Evolutionary conservation across 2,113 vertebrate genomes (phyloP).

Genomic region (Anser cygnoides): DNA sequence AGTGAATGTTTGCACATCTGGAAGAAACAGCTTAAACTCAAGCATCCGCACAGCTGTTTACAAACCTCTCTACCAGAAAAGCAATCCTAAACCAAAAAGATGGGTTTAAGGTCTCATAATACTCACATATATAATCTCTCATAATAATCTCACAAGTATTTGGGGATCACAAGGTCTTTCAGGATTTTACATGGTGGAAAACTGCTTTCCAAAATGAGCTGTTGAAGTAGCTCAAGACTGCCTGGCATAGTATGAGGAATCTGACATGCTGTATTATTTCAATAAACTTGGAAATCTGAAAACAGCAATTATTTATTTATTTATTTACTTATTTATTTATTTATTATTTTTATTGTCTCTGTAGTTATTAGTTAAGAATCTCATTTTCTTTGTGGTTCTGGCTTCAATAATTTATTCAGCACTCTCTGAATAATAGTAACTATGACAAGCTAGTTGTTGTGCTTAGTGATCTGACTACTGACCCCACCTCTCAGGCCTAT

Average conservation of each 20-base stretch:
- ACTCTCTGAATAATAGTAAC: background rate
- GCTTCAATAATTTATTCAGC: background rate
- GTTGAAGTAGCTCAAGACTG: background rate
- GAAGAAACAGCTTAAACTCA: background rate
- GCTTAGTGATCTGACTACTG: background rate
- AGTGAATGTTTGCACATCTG: fast-evolving
- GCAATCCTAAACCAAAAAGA: background rate
- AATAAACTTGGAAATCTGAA: background rate
- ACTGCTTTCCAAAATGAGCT: background rate
- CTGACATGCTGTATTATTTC: background rate
- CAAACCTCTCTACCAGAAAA: background rate
- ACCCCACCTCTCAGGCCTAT: background rate
- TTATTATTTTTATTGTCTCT: background rate
- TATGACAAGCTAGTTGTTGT: background rate
- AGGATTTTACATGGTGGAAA: background rate
- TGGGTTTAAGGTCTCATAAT: background rate
- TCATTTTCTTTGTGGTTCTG: background rate
- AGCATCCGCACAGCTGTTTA: background rate
- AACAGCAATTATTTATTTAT: background rate
- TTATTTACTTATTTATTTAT: too few relatives aligned
- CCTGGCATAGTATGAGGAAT: background rate
- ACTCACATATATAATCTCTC: too few relatives aligned
- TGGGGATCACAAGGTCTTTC: background rate
- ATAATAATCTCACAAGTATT: background rate
- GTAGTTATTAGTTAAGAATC: background rate